Evolutionary conservation across 2,797 vertebrate genomes (phyloP).

Genomic region (Amniataba percoides): DNA sequence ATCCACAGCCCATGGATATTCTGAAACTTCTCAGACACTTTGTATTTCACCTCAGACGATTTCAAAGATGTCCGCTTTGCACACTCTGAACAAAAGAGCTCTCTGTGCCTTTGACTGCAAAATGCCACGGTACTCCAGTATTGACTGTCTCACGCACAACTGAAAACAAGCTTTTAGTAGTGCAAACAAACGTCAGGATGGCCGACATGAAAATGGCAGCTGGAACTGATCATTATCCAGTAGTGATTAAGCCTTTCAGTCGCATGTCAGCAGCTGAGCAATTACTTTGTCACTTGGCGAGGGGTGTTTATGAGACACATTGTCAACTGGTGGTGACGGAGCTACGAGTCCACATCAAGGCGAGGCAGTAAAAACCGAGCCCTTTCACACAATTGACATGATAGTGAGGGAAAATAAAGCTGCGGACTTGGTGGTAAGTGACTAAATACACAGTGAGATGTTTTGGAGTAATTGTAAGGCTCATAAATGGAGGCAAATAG

Average conservation of each 20-base stretch:
- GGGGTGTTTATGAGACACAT: constrained; percentile 66
- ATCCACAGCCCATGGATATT: background rate
- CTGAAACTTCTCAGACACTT: constrained; percentile 10
- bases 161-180: constrained; percentile 66
- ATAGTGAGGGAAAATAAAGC: constrained; percentile 12
- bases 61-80: constrained; percentile 36
- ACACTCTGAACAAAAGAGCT: constrained; percentile 43
- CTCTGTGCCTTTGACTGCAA: constrained; percentile 46
- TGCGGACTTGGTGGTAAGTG: constrained; percentile 37
- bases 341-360: constrained; percentile 29
- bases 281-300: constrained; percentile 74
- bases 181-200: constrained; percentile 63
- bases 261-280: constrained; percentile 72
- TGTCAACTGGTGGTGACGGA: constrained; percentile 47
- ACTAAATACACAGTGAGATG: constrained; percentile 30
- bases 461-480: constrained; percentile 7
- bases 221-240: constrained; percentile 76
- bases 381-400: constrained; percentile 41
- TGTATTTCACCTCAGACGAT: constrained; percentile 26
- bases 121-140: constrained; percentile 36
- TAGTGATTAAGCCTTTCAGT: constrained; percentile 73
- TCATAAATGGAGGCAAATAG: constrained; percentile 20
- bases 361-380: constrained; percentile 23
- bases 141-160: constrained; percentile 34
- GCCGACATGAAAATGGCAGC: constrained; percentile 70